Conservation (phyloP, 2,113 vertebrate genomes). For the Junco hyemalis region DNA sequence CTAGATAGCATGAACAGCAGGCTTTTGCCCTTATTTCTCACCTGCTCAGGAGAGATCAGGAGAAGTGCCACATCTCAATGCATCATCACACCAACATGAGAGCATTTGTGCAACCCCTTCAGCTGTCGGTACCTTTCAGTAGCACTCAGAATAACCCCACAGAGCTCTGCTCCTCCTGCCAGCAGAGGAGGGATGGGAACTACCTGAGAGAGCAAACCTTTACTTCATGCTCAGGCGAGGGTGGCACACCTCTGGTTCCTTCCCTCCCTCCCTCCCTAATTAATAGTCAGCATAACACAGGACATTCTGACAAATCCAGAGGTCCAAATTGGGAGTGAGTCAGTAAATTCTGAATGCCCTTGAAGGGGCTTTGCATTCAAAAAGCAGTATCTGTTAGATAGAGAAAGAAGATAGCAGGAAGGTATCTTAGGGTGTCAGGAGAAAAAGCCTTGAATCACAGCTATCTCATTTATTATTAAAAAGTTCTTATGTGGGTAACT, state of each 20-base stretch:
- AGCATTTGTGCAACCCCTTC: neutral
- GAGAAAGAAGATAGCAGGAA: neutral
- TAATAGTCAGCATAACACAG: neutral
- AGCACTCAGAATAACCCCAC: neutral
- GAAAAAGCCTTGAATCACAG: neutral
- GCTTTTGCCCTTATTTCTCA: neutral
- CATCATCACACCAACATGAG: neutral
- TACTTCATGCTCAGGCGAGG: accelerated
- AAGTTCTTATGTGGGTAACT: neutral
- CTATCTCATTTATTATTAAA: neutral
- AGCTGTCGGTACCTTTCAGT: accelerated
- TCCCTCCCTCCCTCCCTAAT: neutral
- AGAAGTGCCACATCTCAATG: neutral
- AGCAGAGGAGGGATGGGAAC: neutral
- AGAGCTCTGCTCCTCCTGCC: accelerated
- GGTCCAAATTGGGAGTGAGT: neutral
- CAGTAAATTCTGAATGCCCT: neutral
- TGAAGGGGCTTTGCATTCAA: neutral
- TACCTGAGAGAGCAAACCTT: too few species aligned
- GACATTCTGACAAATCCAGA: neutral
- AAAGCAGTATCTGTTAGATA: neutral
- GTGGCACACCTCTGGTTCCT: accelerated
- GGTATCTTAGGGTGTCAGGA: neutral
- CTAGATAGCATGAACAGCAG: neutral
- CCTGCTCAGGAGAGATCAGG: neutral